Evolutionary conservation across 1,140 invertebrate species (phyloP), one percentile per base, ranked within the genome.

Genomic region (Bathynomus jamesi): DNA sequence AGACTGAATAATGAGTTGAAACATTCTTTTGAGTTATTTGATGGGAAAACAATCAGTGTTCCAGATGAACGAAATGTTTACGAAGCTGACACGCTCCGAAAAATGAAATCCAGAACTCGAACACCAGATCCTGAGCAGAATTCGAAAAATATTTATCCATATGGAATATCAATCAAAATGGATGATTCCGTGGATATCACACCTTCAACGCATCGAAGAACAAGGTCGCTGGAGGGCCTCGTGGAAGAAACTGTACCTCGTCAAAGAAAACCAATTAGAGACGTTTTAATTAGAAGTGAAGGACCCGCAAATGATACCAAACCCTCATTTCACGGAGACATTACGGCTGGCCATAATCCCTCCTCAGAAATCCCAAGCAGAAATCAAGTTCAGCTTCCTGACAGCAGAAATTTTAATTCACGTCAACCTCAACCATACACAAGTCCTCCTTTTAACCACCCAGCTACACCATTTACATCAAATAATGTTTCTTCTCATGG

Each of bases 191-290:
- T 25, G 11, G 67, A 46, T 21, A 28, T 31, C 4, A n/a, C 24
- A 24, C 10, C 62, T 30, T 61, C 40, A 11, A 72, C 67, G 17
- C 79, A 78, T 62, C 67, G 79, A 31, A 67, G 78, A 46, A 80
- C 80, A 0, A 83, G 87, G 64, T 89, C 88, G 0, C 76, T 89
- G 28, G 88, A 89, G 80, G 87, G 87, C 24, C 78, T 89, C 0
- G 73, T 89, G 11, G 87, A 89, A 74, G 86, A 87, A 17, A 17
- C 11, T 5, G 21, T 21, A 3, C 40, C 40, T 53, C 40, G 40
- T 53, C 40, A 53, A 53, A 53, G 40, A 21, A 53, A 53, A 53
- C 40, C 40, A 3, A 53, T 53, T 17, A 53, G 40, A 5, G 40
- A 53, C 13, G 40, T 17, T 1, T 1, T 53, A 53, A 53, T 53